phyloP scores from a whole-genome alignment of 2,113 vertebrate genomes.

The Otus sunia region DNA sequence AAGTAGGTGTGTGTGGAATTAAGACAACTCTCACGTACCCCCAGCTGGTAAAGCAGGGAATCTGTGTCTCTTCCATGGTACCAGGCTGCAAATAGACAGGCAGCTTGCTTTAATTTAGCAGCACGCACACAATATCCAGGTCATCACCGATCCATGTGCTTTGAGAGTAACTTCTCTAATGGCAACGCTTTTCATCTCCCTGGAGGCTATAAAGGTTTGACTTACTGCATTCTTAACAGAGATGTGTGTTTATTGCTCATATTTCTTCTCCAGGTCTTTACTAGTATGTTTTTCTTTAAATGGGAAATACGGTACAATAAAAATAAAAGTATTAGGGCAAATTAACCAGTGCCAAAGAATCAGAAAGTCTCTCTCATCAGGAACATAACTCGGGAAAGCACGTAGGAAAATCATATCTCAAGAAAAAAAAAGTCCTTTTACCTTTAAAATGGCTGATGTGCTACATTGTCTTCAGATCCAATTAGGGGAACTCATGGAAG shows the following conservation, averaged over 20 bases:
- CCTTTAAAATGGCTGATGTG: background rate
- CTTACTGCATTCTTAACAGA: background rate
- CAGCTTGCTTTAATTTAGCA: background rate
- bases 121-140: background rate
- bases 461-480: background rate
- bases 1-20: background rate
- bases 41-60: background rate
- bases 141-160: fast-evolving
- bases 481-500: fast-evolving
- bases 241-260: background rate
- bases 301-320: background rate
- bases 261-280: background rate
- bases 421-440: background rate
- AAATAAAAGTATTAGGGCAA: background rate
- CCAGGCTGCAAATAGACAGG: background rate
- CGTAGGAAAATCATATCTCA: background rate
- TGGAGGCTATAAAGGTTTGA: background rate
- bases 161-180: background rate
- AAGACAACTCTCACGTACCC: background rate
- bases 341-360: background rate
- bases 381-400: background rate
- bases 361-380: background rate
- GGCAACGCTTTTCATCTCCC: background rate
- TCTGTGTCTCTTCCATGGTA: background rate
- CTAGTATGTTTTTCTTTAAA: background rate